phyloP scores from a whole-genome alignment of 1,140 invertebrate species.

The Olivierus martensii region DNA sequence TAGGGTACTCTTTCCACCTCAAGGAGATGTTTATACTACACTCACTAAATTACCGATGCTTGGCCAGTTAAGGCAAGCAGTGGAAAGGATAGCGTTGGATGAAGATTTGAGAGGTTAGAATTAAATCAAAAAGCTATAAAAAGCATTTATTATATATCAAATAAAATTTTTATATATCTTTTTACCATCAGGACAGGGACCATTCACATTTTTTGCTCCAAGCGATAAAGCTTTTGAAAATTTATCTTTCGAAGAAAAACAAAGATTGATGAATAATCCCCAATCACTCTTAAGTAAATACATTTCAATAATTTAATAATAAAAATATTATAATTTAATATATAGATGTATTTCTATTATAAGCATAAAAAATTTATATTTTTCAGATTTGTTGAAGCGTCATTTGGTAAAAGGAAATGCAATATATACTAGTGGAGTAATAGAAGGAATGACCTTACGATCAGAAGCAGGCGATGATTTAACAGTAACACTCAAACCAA shows the following conservation, averaged over 20 bases:
- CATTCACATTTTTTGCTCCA: conserved; percentile 28
- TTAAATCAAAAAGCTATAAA: not conserved
- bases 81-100: conserved; percentile 17
- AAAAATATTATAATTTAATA: not conserved
- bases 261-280: conserved; percentile 4
- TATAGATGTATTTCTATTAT: not conserved
- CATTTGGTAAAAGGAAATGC: conserved; percentile 6
- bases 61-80: conserved; percentile 14
- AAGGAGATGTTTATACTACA: conserved; percentile 24
- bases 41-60: conserved; percentile 24
- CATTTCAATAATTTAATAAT: not conserved
- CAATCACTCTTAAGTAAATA: conserved; percentile 10
- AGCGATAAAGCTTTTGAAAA: conserved; percentile 26
- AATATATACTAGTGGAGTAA: not conserved
- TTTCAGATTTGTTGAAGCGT: conserved; percentile 9
- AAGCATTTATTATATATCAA: too few relatives aligned
- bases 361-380: not conserved
- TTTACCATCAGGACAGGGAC: conserved; percentile 17
- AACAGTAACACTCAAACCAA: not conserved
- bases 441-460: not conserved
- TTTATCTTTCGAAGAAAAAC: conserved; percentile 14
- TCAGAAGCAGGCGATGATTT: not conserved
- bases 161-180: too few relatives aligned
- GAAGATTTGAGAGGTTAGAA: conserved; percentile 14
- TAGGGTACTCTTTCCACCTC: conserved; percentile 28